A percentile compares a stretch with the other conserved stretches of the same genome.
These are phyloP conservation scores for Scleropages formosus DNA, from an alignment of 2,797 vertebrate genomes.

Conservation along the genomic window DNA sequence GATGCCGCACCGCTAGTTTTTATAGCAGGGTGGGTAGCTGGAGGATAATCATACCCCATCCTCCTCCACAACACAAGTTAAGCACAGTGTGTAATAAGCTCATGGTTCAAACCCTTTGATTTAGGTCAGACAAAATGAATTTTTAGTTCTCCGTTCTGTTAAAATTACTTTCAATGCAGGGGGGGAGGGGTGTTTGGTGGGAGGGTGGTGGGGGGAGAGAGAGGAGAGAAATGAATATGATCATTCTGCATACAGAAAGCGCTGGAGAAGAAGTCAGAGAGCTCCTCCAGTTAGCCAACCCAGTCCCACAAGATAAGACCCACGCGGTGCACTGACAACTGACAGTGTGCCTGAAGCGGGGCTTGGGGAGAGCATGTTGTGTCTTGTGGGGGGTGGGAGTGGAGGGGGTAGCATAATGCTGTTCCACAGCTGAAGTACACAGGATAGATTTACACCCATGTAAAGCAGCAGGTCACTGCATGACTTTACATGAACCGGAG, in stretches of 20 bases:
- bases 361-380: conserved; percentile 1
- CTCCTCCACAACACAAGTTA: conserved; percentile 80
- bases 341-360: background rate
- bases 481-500: background rate
- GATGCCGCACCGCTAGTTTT: conserved; percentile 81
- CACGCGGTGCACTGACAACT: background rate
- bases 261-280: conserved; percentile 30
- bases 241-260: conserved; percentile 64
- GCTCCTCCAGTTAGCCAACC: background rate
- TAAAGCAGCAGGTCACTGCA: background rate
- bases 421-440: background rate
- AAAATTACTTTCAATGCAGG: conserved; percentile 58
- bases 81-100: conserved; percentile 75
- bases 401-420: background rate
- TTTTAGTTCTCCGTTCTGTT: conserved; percentile 67
- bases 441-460: background rate
- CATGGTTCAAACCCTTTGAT: conserved; percentile 78
- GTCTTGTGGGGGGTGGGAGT: conserved; percentile 13
- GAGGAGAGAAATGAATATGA: conserved; percentile 55
- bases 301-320: background rate
- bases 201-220: conserved; percentile 49
- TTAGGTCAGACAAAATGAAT: conserved; percentile 84
- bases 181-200: conserved; percentile 42
- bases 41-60: conserved; percentile 84
- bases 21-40: conserved; percentile 82